Percentiles rank a stretch among this genome's conserved stretches.
Conservation (phyloP, 30 jellyfish, hydroid and myxozoan species). For the Chironex yamaguchii region DNA sequence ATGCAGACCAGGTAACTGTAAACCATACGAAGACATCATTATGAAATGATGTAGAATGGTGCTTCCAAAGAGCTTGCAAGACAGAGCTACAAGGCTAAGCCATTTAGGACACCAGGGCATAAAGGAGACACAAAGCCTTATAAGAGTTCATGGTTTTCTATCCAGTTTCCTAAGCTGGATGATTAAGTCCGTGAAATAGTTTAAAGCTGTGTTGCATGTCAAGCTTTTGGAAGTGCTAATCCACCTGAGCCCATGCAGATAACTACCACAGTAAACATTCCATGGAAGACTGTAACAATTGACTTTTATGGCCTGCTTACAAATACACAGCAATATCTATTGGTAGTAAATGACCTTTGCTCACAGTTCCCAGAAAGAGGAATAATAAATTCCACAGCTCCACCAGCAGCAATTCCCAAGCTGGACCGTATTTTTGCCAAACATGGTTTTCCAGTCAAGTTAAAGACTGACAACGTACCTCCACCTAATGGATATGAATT, state of each 20-base stretch:
- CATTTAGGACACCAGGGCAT: conserved; percentile 73
- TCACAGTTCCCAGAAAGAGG: conserved; percentile 58
- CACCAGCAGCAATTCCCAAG: conserved; percentile 54
- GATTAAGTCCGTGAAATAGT: conserved; percentile 13
- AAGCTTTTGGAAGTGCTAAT: conserved; percentile 47
- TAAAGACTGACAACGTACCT: conserved; percentile 72
- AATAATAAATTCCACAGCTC: conserved; percentile 48
- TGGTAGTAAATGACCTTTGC: conserved; percentile 43
- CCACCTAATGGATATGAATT: conserved; percentile 67
- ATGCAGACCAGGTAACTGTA: conserved; percentile 50
- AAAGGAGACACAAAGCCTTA: conserved; percentile 35
- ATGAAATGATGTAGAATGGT: conserved; percentile 45
- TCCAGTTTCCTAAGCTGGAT: conserved; percentile 61
- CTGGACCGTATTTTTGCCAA: conserved; percentile 32
- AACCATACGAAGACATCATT: conserved; percentile 19
- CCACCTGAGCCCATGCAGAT: conserved; percentile 49
- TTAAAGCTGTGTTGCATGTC: conserved; percentile 56
- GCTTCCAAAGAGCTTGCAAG: conserved; percentile 37
- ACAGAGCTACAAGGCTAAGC: conserved; percentile 34
- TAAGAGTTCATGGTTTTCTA: neutral
- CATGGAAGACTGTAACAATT: conserved; percentile 45
- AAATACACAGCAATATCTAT: conserved; percentile 50
- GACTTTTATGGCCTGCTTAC: conserved; percentile 58
- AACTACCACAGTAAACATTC: conserved; percentile 26
- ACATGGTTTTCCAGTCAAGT: conserved; percentile 45